Evolutionary conservation across 2,888 invertebrate species (phyloP), one percentile per base, ranked within the genome.

Genomic region (Ectemnius cavifrons): DNA sequence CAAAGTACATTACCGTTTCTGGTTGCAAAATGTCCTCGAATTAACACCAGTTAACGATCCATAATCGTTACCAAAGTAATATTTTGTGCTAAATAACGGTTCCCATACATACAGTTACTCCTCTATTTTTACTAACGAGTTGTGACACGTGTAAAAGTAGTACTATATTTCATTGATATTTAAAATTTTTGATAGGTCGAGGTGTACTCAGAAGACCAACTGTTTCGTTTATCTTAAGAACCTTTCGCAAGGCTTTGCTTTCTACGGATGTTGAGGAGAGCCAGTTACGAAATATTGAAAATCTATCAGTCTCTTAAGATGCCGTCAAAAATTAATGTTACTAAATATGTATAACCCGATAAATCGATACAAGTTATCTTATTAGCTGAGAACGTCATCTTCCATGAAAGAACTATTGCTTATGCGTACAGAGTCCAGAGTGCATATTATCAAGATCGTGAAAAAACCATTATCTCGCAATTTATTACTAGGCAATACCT

Each of bases 1-100:
- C 82, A 85, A 86, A 86, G 84, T 86, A 84, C 81, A 84, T 84
- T 82, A 83, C 81, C 79, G 75, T 84, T 84, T 77, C 80, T 77
- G 73, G 78, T 83, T 82, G 72, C 81, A 75, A 77, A 60, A 79
- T 61, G 68, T 79, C 72, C 71, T 75, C 67, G 75, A 79, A 79
- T 75, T 77, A 82, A 81, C 76, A 73, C 14, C 16, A 77, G 68
- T 78, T 79, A 81, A 80, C 70, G 63, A 60, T 78, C 72, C 76
- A 75, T 78, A 79, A 75, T 77, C 70, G 66, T 79, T 84, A 74
- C 16, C 14, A 78, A 77, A 82, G 77, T 84, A 80, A 82, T 79
- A 81, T 73, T 80, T 77, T 72, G 71, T 79, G 74, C 60, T 77
- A 75, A 72, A 72, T 74, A 75, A 75, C 68, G 74, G 66, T 73